Base-by-base conservation (phyloP, 2,797 vertebrate species). In the Cynodonichthys magdalenae region DNA sequence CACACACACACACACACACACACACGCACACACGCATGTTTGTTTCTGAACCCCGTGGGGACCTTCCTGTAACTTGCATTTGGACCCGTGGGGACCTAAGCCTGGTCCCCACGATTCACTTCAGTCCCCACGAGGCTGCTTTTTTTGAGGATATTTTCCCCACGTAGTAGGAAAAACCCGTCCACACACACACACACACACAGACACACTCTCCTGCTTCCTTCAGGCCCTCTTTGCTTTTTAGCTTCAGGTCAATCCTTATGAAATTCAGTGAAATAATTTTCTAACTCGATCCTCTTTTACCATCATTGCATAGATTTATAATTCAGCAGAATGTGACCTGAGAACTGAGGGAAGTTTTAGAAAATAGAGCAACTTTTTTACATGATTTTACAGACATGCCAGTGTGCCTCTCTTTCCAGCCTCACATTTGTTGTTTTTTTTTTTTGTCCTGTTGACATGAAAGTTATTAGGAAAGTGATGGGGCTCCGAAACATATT, bases 231-330 rank as follows among this genome's bases (percentile, higher is more conserved):
- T 53, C 48, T 49, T 75, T 75, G 75, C 53, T 46, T 74, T 84
- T 78, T 79, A 78, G 84, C 84, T 49, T 77, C 79, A 69, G 85
- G 85, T 90, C 81, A 84, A 70, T 78, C 66, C 86, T 91, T 88
- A 89, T 63, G 89, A 90, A 92, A 92, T 46, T 12, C 75, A 29
- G 59, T 84, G 89, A 85, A 90, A 91, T 87, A 5, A 79, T 84
- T 79, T 88, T 79, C 68, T 56, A 75, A 60, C 78, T 53, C 75
- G 59, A 50, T 65, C 63, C 50, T 59, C 34, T 72, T 87, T 83
- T 69, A 75, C 49, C 69, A 70, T 76, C 63, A 52, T 53, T 24
- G 48, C 66, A 39, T 61, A 45, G 42, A 71, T 81, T 80, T 60
- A 50, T 66, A 73, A 75, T 45, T 44, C 54, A 59, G 53, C 34